Conservation (phyloP, 1,140 invertebrate species). For the Anastatus disparis region DNA sequence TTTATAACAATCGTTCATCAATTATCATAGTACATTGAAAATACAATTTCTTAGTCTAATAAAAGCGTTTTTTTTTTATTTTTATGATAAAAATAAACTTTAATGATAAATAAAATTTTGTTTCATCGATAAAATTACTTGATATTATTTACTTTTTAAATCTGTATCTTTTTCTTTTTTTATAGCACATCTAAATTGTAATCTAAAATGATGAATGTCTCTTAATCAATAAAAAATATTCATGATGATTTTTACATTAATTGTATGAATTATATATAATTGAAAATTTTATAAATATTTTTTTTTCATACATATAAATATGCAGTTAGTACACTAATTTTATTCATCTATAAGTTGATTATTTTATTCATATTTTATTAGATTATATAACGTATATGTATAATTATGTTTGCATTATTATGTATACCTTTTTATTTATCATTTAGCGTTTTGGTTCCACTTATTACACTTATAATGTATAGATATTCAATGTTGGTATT, state of each 20-base stretch:
- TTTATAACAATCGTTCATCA: conserved; percentile 1
- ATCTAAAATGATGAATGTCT: too few relatives aligned
- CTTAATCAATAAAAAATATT: too few relatives aligned
- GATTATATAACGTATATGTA: neutral
- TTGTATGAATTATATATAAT: conserved; percentile 26
- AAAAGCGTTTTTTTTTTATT: neutral
- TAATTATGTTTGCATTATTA: neutral
- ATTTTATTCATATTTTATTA: too few relatives aligned
- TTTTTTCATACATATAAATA: neutral
- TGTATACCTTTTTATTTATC: neutral
- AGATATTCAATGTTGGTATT: conserved; percentile 1
- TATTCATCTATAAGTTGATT: too few relatives aligned
- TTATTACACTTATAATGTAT: conserved; percentile 1
- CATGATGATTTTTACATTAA: neutral
- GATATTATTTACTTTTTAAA: too few relatives aligned
- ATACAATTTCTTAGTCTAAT: neutral
- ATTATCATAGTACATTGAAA: neutral
- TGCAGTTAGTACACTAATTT: too few relatives aligned
- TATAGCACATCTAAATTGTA: too few relatives aligned
- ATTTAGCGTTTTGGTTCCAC: conserved; percentile 14
- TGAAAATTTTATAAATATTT: conserved; percentile 8
- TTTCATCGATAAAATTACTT: too few relatives aligned
- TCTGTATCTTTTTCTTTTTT: neutral
- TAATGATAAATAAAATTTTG: neutral
- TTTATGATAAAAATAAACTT: neutral